Percentiles rank a stretch among this genome's conserved stretches.
Evolutionary conservation across 2,888 invertebrate genomes (phyloP).

Genomic region (Cylindroiulus punctatus): DNA sequence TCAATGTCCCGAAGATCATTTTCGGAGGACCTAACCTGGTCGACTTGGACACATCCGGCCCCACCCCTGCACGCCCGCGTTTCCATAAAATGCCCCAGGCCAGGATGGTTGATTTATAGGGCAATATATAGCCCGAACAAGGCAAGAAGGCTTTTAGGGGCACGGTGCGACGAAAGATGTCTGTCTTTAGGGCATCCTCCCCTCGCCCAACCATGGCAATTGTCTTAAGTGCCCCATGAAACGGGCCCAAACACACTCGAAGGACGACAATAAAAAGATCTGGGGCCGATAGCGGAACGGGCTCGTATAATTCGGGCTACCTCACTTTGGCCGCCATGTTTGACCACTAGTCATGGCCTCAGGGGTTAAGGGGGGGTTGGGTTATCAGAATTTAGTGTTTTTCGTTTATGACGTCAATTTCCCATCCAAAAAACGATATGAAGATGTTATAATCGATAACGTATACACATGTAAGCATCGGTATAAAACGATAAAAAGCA

Average conservation of each 20-base stretch:
- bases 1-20: too few species aligned
- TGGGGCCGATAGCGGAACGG: neutral
- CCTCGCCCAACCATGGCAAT: neutral
- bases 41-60: too few species aligned
- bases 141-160: neutral
- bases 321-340: slow-evolving; percentile 18
- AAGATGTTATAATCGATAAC: slow-evolving; percentile 18
- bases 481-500: slow-evolving; percentile 1
- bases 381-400: neutral
- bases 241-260: neutral
- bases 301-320: slow-evolving; percentile 13
- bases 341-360: neutral
- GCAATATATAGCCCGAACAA: neutral
- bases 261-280: neutral
- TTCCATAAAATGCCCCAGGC: slow-evolving; percentile 19
- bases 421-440: neutral
- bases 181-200: slow-evolving; percentile 5
- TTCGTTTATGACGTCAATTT: neutral
- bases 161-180: neutral
- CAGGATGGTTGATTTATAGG: slow-evolving; percentile 4
- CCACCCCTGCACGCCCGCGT: too few species aligned
- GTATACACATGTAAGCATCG: slow-evolving; percentile 27
- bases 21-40: too few species aligned
- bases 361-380: neutral
- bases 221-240: slow-evolving; percentile 37